Evolutionary conservation across 2,113 vertebrate genomes (phyloP), one percentile per base, ranked within the genome.

Genomic region (Thamnaconus septentrionalis): DNA sequence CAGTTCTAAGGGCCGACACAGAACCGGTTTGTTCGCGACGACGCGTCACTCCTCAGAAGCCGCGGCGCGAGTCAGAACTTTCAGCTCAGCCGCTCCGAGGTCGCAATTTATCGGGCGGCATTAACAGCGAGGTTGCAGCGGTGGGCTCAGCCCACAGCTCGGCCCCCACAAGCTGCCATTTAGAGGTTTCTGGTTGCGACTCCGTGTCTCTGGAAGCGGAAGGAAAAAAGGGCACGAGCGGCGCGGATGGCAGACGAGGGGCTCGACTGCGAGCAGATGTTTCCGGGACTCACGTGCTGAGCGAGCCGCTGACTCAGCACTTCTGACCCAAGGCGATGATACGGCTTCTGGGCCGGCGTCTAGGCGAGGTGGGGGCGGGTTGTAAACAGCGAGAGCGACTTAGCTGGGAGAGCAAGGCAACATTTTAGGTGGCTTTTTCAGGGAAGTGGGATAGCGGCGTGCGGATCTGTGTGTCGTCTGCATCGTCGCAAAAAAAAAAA

Each of bases 131-230:
- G 11, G 11, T 9, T 50, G 48, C 48, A 3, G 48, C 9, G 43
- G 61, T 57, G 4, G 44, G 58, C 50, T 43, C 12, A 62, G 55
- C 49, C 74, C 41, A 50, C 43, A 3, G 5, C 71, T 48, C 68
- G 4, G 68, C 75, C 77, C 18, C 68, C 73, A 31, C 59, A 63
- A 39, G 62, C 81, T 47, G 65, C 58, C 70, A 73, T 82, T 82
- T 72, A 64, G 66, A 79, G 85, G 75, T 90, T 88, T 86, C 18
- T 86, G 85, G 88, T 87, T 71, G 75, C 80, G 89, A 88, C 90
- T 87, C 11, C 0, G 62, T 67, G 90, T 90, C 90, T 90, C 88
- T 86, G 74, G 83, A 57, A 80, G 73, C 73, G 64, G 76, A 78
- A 73, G 64, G 76, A 77, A 55, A 75, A 18, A 18, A 62, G 79